A percentile compares a stretch with the other conserved stretches of the same genome.
These are phyloP conservation scores for Chinchilla lanigera DNA, from an alignment of 2,113 vertebrate species.

Conservation along the genomic window DNA sequence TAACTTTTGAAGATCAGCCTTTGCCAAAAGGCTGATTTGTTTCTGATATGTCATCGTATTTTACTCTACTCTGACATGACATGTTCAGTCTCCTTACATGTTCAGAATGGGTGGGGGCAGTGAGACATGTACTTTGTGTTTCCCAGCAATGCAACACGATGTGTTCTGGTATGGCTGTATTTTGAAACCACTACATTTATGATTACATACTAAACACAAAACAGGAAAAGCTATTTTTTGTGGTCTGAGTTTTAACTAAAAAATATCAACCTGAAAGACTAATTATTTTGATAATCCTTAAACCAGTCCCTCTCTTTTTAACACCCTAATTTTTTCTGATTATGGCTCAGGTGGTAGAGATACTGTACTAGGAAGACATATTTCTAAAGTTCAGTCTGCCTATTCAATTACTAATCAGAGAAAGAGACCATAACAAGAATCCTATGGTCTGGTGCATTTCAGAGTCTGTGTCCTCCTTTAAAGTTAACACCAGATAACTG, in stretches of 20 bases:
- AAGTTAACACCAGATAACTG: not conserved
- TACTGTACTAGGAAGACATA: not conserved
- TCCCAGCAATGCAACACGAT: not conserved
- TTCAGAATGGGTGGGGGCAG: not conserved
- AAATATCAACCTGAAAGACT: slow-evolving; percentile 5
- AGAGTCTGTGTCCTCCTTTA: not conserved
- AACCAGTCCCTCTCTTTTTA: slow-evolving; percentile 1
- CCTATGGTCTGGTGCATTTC: not conserved
- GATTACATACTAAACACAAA: slow-evolving; percentile 1
- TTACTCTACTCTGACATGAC: not conserved
- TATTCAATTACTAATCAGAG: not conserved
- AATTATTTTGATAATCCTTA: not conserved
- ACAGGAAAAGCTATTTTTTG: not conserved
- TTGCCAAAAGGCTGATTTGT: not conserved
- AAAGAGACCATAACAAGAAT: not conserved
- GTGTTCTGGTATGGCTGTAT: slow-evolving; percentile 20
- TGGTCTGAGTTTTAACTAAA: slow-evolving; percentile 22
- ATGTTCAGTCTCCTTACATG: not conserved
- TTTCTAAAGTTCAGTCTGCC: slow-evolving; percentile 6
- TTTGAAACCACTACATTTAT: slow-evolving; percentile 25
- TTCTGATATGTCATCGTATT: not conserved
- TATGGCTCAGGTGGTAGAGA: not conserved
- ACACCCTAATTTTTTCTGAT: not conserved
- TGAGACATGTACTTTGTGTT: not conserved
- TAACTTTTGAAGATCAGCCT: not conserved